phyloP scores from a whole-genome alignment of 2,888 invertebrate species.

The Osedax frankpressi region DNA sequence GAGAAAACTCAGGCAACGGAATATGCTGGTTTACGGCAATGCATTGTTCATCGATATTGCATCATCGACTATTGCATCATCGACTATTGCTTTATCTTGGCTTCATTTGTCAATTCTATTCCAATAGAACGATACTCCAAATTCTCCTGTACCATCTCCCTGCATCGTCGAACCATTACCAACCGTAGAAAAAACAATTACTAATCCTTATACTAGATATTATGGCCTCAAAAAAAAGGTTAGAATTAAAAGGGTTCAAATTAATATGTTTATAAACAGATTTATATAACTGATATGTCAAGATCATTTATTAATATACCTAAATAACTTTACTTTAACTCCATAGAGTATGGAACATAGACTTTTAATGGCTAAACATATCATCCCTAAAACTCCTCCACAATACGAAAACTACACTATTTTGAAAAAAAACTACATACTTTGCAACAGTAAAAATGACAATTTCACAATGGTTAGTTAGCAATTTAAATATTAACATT shows the following conservation, averaged over 20 bases:
- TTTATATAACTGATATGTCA: no score
- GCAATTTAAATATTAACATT: no score
- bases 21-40: background rate
- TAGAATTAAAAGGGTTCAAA: no score
- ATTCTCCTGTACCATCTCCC: background rate
- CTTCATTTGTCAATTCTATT: no score
- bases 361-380: background rate
- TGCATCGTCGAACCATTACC: background rate
- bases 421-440: background rate
- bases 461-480: background rate
- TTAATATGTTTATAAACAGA: no score
- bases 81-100: no score
- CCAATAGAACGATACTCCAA: background rate
- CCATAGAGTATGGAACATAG: background rate
- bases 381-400: background rate
- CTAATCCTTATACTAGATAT: background rate
- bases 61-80: no score
- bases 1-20: background rate
- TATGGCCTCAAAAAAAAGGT: background rate
- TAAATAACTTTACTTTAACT: no score
- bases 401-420: background rate
- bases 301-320: no score
- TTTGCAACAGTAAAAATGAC: background rate
- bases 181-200: background rate
- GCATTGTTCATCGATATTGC: background rate